These are phyloP conservation scores for Galerucella nymphaeae DNA, from an alignment of 2,888 invertebrate genomes.

Conservation along the genomic window DNA sequence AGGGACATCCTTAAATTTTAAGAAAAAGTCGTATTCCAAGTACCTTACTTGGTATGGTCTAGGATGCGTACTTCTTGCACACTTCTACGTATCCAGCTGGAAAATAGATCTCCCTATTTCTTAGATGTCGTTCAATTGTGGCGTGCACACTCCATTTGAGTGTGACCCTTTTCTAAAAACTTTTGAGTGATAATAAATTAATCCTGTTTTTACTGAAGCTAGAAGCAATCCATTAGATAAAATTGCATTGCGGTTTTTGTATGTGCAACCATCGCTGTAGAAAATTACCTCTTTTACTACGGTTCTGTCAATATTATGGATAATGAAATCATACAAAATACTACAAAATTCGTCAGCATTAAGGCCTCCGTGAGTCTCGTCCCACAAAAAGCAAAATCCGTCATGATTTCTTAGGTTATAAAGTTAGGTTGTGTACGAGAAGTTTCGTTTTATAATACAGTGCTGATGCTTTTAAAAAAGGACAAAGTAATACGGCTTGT, in stretches of 20 bases:
- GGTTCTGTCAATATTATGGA: constrained; percentile 10
- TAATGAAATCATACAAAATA: neutral
- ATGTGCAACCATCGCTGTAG: constrained; percentile 29
- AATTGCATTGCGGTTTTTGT: constrained; percentile 29
- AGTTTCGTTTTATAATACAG: constrained; percentile 43
- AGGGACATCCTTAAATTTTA: neutral
- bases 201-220: too few relatives aligned
- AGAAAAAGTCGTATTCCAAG: neutral
- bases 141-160: neutral
- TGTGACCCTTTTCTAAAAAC: neutral
- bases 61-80: neutral
- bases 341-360: neutral
- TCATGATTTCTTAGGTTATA: constrained; percentile 35
- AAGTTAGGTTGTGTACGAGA: constrained; percentile 33
- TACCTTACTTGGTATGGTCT: neutral
- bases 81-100: neutral
- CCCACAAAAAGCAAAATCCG: constrained; percentile 41
- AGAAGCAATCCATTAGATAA: neutral
- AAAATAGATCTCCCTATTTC: neutral
- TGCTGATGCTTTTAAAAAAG: constrained; percentile 30
- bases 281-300: constrained; percentile 18
- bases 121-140: neutral
- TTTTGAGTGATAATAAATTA: too few relatives aligned
- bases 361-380: constrained; percentile 38
- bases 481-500: constrained; percentile 37